Evolutionary conservation across 2,113 vertebrate species (phyloP).

Genomic region (Cyphomyrus plagiostoma): DNA sequence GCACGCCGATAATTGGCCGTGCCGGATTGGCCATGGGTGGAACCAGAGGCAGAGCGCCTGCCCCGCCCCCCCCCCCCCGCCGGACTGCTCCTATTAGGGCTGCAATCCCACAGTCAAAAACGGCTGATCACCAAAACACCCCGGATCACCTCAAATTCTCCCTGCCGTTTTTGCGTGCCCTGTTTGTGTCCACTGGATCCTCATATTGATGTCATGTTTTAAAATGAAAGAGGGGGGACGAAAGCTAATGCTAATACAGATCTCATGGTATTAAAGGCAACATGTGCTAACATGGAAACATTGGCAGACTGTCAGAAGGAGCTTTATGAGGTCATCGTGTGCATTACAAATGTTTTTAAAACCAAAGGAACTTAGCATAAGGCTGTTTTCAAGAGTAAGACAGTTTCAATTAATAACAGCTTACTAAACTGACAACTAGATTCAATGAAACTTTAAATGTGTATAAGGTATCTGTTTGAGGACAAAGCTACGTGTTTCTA

Average conservation of each 20-base stretch:
- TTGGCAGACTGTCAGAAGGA: slow-evolving; percentile 50
- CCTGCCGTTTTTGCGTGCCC: background rate
- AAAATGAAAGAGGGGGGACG: slow-evolving; percentile 24
- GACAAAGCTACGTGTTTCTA: background rate
- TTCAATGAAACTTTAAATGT: background rate
- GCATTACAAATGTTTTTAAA: slow-evolving; percentile 34
- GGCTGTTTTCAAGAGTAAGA: background rate
- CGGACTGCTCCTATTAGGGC: slow-evolving; percentile 64
- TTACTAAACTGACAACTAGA: slow-evolving; percentile 2
- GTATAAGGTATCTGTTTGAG: background rate
- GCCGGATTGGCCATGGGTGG: slow-evolving; percentile 46
- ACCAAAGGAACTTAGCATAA: background rate
- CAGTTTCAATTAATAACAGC: background rate
- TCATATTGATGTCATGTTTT: background rate
- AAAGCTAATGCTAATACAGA: slow-evolving; percentile 42
- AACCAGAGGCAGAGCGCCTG: slow-evolving; percentile 24
- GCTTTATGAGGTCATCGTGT: slow-evolving; percentile 43
- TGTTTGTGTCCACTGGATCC: background rate
- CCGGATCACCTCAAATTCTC: slow-evolving; percentile 15
- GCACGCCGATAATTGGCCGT: slow-evolving; percentile 47
- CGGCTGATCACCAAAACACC: slow-evolving; percentile 62
- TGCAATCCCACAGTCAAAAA: slow-evolving; percentile 75
- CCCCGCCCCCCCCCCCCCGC: slow-evolving; percentile 33
- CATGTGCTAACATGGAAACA: slow-evolving; percentile 39
- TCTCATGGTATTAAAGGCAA: slow-evolving; percentile 42